phyloP scores from a whole-genome alignment of 2,797 vertebrate species.

The Hydrolagus colliei region DNA sequence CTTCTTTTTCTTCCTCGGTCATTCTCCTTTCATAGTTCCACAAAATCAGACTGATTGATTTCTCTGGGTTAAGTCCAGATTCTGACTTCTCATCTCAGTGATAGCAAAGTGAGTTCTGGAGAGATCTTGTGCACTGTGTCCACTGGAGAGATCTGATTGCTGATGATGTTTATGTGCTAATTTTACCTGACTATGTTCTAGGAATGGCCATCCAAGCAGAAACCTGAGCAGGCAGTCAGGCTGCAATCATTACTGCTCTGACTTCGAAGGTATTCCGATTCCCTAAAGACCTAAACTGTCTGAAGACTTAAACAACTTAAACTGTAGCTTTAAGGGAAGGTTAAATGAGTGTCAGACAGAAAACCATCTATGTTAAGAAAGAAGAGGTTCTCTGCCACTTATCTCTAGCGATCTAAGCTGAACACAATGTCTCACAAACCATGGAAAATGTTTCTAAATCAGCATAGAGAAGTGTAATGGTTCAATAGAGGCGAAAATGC shows the following conservation, averaged over 20 bases:
- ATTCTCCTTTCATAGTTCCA: constrained; percentile 41
- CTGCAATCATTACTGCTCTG: constrained; percentile 21
- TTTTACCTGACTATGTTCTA: constrained; percentile 47
- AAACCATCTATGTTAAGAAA: neutral
- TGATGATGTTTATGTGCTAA: constrained; percentile 46
- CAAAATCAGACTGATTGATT: neutral
- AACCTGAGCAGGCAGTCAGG: constrained; percentile 40
- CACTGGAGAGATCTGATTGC: neutral
- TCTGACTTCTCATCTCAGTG: neutral
- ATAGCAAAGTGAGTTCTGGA: constrained; percentile 12
- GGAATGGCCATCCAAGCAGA: constrained; percentile 44
- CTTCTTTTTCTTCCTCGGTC: constrained; percentile 38
- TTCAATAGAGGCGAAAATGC: neutral
- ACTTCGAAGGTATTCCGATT: constrained; percentile 23
- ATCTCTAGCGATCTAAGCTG: constrained; percentile 26
- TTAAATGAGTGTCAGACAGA: neutral
- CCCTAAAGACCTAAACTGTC: constrained; percentile 21
- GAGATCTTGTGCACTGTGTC: constrained; percentile 3
- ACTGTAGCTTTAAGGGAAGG: neutral
- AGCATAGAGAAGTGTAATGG: neutral
- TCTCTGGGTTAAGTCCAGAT: neutral
- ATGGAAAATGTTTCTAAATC: neutral
- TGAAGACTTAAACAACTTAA: constrained; percentile 15
- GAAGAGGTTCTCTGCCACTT: neutral
- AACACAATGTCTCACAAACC: neutral